Conservation (phyloP, 2,113 vertebrate species). For the Trogon surrucura region DNA sequence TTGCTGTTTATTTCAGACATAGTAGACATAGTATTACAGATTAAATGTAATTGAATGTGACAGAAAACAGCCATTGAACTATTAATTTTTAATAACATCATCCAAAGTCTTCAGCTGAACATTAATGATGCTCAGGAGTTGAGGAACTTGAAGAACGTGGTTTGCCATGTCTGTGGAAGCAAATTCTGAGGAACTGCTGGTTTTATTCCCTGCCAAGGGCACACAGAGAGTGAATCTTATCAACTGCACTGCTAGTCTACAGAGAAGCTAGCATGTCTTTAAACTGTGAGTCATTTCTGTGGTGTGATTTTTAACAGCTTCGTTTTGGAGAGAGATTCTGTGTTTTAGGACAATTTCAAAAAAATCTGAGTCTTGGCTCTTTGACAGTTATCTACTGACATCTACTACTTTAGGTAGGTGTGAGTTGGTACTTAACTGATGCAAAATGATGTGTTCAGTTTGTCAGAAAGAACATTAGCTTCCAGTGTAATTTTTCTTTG, state of each 20-base stretch:
- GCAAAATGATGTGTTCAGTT: background rate
- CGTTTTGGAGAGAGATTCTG: background rate
- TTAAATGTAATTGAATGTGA: background rate
- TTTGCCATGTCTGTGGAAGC: background rate
- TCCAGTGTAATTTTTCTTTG: background rate
- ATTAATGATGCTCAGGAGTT: background rate
- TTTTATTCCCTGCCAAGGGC: background rate
- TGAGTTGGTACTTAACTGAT: background rate
- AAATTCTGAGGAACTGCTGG: background rate
- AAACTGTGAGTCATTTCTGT: background rate
- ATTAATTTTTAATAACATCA: background rate
- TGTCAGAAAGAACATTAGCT: background rate
- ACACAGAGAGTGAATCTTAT: background rate
- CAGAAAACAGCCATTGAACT: background rate
- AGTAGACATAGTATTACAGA: background rate
- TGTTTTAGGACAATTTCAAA: background rate
- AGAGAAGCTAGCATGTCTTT: background rate
- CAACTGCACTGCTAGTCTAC: background rate
- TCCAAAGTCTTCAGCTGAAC: background rate
- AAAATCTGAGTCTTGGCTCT: background rate
- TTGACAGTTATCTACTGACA: no score
- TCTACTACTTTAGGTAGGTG: background rate
- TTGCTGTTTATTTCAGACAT: background rate
- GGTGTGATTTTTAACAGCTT: background rate
- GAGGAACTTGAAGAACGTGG: background rate